Evolutionary conservation across 1,140 invertebrate species (phyloP).

Genomic region (Brachionus manjavacas): DNA sequence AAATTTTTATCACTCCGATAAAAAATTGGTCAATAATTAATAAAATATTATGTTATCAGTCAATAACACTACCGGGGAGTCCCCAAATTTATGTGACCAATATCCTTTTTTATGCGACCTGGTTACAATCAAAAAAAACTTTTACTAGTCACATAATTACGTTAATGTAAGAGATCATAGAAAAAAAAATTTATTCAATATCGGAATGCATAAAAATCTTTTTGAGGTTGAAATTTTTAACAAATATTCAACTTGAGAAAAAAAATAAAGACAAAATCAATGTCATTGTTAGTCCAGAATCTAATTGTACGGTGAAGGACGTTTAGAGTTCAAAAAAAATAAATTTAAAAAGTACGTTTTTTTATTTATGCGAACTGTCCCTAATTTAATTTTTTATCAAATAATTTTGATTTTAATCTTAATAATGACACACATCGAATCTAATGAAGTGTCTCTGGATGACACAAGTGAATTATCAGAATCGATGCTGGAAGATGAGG

Average conservation of each 20-base stretch:
- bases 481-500: not conserved
- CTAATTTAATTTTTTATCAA: not conserved
- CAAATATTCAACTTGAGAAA: not conserved
- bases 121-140: no score
- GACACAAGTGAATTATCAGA: not conserved
- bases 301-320: not conserved
- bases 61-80: no score
- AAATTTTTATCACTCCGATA: no score
- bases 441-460: not conserved
- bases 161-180: no score
- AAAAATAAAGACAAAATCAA: not conserved
- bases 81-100: no score
- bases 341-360: not conserved
- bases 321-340: conserved; percentile 6
- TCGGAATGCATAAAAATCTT: not conserved
- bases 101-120: no score
- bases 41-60: no score
- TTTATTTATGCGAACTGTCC: not conserved
- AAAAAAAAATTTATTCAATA: no score
- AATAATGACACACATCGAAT: not conserved
- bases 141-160: no score
- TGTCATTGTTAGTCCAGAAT: not conserved
- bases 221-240: not conserved
- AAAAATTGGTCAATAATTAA: no score
- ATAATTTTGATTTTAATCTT: not conserved